phyloP scores from a whole-genome alignment of 2,888 invertebrate species.

The Pseudococcus viburni region DNA sequence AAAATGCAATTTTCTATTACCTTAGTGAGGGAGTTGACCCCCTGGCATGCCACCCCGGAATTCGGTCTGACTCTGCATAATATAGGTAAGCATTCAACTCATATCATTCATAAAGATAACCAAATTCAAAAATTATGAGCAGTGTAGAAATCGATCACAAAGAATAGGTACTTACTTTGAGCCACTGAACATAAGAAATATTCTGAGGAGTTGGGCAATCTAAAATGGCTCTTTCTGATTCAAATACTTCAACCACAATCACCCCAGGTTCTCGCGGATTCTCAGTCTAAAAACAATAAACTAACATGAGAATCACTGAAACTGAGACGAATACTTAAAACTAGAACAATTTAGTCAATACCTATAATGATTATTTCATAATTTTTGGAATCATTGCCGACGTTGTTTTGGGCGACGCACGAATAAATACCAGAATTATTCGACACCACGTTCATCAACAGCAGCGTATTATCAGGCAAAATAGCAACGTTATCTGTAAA shows the following conservation, averaged over 20 bases:
- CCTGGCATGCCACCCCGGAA: no score
- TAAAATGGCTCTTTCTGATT: constrained; percentile 3
- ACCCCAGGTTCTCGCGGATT: background rate
- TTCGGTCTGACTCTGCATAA: no score
- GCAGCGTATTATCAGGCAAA: constrained; percentile 50
- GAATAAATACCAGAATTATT: constrained; percentile 60
- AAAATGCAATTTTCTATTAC: no score
- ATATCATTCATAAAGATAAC: no score
- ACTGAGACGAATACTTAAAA: background rate
- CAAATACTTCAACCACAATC: background rate
- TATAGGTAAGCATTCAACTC: no score
- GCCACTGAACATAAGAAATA: constrained; percentile 36
- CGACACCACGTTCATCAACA: constrained; percentile 13
- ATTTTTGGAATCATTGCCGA: constrained; percentile 24
- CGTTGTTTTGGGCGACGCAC: constrained; percentile 47
- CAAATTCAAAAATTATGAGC: no score
- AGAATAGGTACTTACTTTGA: constrained; percentile 27
- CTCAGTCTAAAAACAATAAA: constrained; percentile 8
- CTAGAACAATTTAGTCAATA: background rate
- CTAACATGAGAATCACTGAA: background rate
- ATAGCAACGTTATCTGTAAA: constrained; percentile 30
- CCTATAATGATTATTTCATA: constrained; percentile 40
- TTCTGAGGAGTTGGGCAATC: constrained; percentile 7
- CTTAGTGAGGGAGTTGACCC: no score
- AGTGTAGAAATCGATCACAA: no score